phyloP scores from a whole-genome alignment of 2,113 vertebrate genomes.

The Triplophysa dalaica region DNA sequence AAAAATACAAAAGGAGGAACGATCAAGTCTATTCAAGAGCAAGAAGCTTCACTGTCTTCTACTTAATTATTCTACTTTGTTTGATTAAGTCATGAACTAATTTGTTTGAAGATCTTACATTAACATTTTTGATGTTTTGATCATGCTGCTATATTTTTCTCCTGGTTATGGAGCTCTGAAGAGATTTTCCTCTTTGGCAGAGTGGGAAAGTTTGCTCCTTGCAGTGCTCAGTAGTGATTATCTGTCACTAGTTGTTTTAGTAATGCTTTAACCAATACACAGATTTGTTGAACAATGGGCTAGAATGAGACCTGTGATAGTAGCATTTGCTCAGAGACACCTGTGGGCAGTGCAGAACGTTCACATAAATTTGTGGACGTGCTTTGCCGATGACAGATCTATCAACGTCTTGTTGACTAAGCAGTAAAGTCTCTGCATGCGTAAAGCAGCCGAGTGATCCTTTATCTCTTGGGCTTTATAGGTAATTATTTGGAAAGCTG shows the following conservation, averaged over 20 bases:
- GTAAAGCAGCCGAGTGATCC: constrained; percentile 23
- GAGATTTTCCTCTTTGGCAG: neutral
- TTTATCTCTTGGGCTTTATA: constrained; percentile 44
- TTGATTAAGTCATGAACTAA: too few species aligned
- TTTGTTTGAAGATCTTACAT: too few species aligned
- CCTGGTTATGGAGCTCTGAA: neutral
- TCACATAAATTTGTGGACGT: constrained; percentile 50
- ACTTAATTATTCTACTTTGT: too few species aligned
- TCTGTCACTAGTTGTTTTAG: constrained; percentile 43
- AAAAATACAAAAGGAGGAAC: too few species aligned
- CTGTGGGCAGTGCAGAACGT: constrained; percentile 40
- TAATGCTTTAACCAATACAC: constrained; percentile 52
- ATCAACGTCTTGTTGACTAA: constrained; percentile 47
- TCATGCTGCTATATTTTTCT: neutral
- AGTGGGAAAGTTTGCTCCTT: constrained; percentile 48
- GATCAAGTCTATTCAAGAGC: too few species aligned
- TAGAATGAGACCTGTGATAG: constrained; percentile 50
- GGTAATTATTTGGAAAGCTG: constrained; percentile 50
- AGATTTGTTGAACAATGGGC: constrained; percentile 46
- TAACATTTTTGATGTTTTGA: too few species aligned
- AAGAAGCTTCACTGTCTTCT: too few species aligned
- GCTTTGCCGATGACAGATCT: constrained; percentile 47
- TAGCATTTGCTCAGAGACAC: constrained; percentile 46
- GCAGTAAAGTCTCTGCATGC: constrained; percentile 50
- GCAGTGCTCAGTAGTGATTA: constrained; percentile 44